Evolutionary conservation across 2,113 vertebrate species (phyloP).

Genomic region (Megaceryle maxima): DNA sequence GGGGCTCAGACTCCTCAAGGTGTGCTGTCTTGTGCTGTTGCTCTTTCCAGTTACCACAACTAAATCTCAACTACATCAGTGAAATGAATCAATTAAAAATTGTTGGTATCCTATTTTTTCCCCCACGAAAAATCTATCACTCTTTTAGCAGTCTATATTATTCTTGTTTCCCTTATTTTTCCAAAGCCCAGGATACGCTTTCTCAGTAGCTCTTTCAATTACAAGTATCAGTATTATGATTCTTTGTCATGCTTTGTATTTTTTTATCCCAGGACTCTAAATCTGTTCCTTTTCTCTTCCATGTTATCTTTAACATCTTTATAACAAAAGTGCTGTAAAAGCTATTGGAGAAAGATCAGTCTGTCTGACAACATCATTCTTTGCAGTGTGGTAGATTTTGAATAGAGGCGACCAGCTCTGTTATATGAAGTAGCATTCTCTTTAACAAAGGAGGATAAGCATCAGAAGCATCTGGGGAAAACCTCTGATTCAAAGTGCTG

Average conservation of each 20-base stretch:
- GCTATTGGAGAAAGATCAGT: constrained; percentile 43
- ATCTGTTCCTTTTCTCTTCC: constrained; percentile 30
- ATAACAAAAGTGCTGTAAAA: constrained; percentile 47
- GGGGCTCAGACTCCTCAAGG: background rate
- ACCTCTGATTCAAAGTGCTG: constrained; percentile 32
- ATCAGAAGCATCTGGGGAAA: constrained; percentile 56
- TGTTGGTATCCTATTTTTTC: background rate
- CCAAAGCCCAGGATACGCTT: background rate
- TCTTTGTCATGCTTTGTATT: constrained; percentile 22
- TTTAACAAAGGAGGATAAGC: constrained; percentile 55
- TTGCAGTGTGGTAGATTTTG: background rate
- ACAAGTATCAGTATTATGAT: background rate
- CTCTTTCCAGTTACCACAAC: background rate
- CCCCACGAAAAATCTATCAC: background rate
- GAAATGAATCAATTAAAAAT: background rate
- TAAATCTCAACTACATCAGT: background rate
- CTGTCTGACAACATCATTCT: constrained; percentile 54
- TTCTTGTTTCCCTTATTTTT: background rate
- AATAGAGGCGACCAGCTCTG: constrained; percentile 26
- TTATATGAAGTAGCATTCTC: background rate
- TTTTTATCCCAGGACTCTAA: constrained; percentile 23
- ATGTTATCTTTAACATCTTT: constrained; percentile 51
- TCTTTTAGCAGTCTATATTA: background rate
- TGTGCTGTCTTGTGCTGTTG: background rate
- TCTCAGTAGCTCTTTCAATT: constrained; percentile 5